Percentiles rank a stretch among this genome's conserved stretches.
phyloP scores from a whole-genome alignment of 53 echinoderm and acorn worm genomes.

The Henricia sp. region DNA sequence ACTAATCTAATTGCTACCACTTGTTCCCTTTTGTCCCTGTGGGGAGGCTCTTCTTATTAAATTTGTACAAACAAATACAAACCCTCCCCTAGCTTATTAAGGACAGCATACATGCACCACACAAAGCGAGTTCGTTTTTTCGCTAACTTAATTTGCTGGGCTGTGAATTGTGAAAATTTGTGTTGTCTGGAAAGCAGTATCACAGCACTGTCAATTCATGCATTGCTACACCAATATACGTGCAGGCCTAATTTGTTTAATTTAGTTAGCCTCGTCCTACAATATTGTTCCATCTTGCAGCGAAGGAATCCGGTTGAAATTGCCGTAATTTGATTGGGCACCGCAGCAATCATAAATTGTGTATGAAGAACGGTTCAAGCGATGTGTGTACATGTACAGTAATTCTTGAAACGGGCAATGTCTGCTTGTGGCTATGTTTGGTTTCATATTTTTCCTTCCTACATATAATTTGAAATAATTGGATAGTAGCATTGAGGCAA shows the following conservation, averaged over 20 bases:
- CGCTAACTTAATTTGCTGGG: slow-evolving; percentile 32
- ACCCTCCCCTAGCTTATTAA: background rate
- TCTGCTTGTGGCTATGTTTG: no score
- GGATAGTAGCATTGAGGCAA: no score
- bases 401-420: no score
- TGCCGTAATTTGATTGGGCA: slow-evolving; percentile 17
- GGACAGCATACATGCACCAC: slow-evolving; percentile 1
- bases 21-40: background rate
- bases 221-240: slow-evolving; percentile 26
- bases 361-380: no score
- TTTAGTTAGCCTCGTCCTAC: slow-evolving; percentile 9
- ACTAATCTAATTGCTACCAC: slow-evolving; percentile 21
- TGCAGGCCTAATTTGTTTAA: background rate
- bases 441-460: no score
- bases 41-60: background rate
- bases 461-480: no score
- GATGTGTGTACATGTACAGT: no score
- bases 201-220: no score
- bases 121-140: no score
- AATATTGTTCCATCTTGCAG: slow-evolving; percentile 39
- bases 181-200: slow-evolving; percentile 3
- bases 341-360: background rate
- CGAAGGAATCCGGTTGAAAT: slow-evolving; percentile 6
- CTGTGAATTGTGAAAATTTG: slow-evolving; percentile 39
- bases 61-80: slow-evolving; percentile 6